Percentiles rank a stretch among this genome's conserved stretches.
Conservation (phyloP, 2,888 invertebrate species). For the Smittia sp. region DNA sequence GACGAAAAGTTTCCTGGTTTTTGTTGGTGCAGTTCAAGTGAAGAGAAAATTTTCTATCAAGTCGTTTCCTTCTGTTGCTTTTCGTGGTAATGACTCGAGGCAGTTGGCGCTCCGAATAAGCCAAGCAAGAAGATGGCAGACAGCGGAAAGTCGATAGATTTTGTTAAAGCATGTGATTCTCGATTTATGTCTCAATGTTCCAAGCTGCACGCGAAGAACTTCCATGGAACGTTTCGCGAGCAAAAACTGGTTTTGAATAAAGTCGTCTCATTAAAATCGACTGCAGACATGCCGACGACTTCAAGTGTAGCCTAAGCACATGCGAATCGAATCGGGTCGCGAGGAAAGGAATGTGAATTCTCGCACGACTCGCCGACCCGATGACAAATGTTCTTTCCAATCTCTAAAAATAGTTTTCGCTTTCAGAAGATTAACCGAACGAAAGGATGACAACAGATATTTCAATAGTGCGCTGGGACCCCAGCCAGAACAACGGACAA, state of each 20-base stretch:
- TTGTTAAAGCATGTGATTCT: not conserved
- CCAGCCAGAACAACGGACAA: slow-evolving; percentile 79
- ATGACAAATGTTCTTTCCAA: not conserved
- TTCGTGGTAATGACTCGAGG: too few relatives aligned
- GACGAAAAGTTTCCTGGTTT: not conserved
- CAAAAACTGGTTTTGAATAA: slow-evolving; percentile 13
- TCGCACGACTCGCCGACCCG: not conserved
- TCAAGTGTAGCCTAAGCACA: not conserved
- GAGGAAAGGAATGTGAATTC: slow-evolving; percentile 6
- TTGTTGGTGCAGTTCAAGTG: slow-evolving; percentile 11
- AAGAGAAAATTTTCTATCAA: not conserved
- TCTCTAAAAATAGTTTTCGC: slow-evolving; percentile 4
- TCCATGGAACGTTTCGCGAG: not conserved
- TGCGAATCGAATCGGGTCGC: not conserved
- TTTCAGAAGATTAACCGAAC: not conserved
- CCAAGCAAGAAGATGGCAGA: too few relatives aligned
- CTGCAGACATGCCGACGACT: not conserved
- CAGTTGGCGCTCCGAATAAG: too few relatives aligned
- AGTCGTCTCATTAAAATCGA: not conserved
- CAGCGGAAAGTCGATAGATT: too few relatives aligned
- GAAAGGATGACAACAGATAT: slow-evolving; percentile 89
- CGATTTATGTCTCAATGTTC: not conserved
- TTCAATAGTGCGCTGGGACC: slow-evolving; percentile 96
- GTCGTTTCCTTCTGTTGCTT: not conserved
- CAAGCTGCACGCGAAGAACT: too few relatives aligned